Conservation (phyloP, 2,797 vertebrate species). For the Syngnathus rostellatus region DNA sequence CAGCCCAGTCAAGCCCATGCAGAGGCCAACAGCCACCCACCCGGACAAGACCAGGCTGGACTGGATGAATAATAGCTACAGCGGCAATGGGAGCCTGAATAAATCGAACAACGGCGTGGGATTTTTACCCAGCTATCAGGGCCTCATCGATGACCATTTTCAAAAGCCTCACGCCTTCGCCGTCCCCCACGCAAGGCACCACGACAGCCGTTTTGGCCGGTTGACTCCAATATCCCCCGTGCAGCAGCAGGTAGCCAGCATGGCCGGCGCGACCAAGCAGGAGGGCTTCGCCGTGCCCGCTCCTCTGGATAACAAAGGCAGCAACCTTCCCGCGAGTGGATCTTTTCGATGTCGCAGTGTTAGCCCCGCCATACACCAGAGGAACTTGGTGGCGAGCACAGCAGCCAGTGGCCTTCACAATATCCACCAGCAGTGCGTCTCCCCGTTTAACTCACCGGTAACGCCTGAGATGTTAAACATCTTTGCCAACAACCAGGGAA, state of each 20-base stretch:
- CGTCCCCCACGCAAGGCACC: constrained; percentile 82
- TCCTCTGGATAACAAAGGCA: constrained; percentile 86
- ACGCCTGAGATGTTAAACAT: constrained; percentile 81
- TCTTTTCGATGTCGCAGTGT: constrained; percentile 91
- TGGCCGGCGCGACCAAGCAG: constrained; percentile 75
- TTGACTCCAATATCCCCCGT: constrained; percentile 92
- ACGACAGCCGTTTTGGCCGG: constrained; percentile 81
- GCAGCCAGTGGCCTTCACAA: constrained; percentile 69
- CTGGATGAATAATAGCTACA: constrained; percentile 94
- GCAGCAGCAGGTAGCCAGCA: constrained; percentile 78
- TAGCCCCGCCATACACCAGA: constrained; percentile 93
- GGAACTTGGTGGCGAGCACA: constrained; percentile 79
- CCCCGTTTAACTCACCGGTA: constrained; percentile 82
- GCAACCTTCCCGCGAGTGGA: constrained; percentile 59
- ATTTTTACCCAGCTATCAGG: constrained; percentile 88
- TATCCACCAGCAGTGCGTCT: constrained; percentile 72
- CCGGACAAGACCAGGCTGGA: constrained; percentile 94
- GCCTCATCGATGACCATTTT: constrained; percentile 90
- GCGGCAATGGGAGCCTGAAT: constrained; percentile 53
- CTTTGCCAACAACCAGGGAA: constrained; percentile 74
- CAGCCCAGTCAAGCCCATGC: constrained; percentile 97
- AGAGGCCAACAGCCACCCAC: constrained; percentile 95
- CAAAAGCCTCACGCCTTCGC: constrained; percentile 97
- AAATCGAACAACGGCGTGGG: constrained; percentile 74
- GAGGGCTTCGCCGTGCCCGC: constrained; percentile 96